Evolutionary conservation across 1,140 invertebrate species (phyloP).

Genomic region (Dreissena polymorpha): DNA sequence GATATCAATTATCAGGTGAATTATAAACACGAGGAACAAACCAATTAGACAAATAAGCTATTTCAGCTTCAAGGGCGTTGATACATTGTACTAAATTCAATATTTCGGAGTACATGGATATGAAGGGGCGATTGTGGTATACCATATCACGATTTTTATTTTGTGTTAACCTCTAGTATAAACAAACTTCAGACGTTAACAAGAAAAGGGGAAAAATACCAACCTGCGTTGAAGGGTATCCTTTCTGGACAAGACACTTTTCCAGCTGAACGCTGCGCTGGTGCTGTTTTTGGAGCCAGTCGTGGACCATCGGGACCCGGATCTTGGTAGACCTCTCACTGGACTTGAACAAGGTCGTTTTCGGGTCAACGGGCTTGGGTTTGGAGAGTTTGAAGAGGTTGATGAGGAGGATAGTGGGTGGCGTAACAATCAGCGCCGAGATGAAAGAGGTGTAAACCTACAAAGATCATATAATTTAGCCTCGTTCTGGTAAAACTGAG

Average conservation of each 20-base stretch:
- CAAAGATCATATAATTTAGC: constrained; percentile 1
- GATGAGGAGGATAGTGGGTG: constrained; percentile 57
- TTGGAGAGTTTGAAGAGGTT: constrained; percentile 62
- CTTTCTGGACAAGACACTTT: constrained; percentile 36
- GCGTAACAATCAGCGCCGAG: constrained; percentile 54
- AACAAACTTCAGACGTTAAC: too few species aligned
- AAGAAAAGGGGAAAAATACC: too few species aligned
- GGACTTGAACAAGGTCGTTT: background rate
- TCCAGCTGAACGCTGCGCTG: constrained; percentile 43
- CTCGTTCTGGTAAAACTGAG: background rate
- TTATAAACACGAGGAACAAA: too few species aligned
- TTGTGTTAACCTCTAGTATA: too few species aligned
- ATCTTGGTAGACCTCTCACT: background rate
- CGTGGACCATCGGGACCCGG: constrained; percentile 17
- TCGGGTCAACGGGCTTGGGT: background rate
- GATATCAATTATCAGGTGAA: too few species aligned
- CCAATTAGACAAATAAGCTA: too few species aligned
- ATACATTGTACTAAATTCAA: too few species aligned
- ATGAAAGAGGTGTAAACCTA: constrained; percentile 57
- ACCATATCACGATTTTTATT: too few species aligned
- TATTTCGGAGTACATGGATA: too few species aligned
- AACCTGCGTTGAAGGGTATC: constrained; percentile 22
- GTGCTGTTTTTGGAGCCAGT: constrained; percentile 44
- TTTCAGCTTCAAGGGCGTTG: too few species aligned
- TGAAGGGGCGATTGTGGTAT: too few species aligned